Percentiles rank a stretch among this genome's conserved stretches.
These are phyloP conservation scores for Eulimnadia texana DNA, from an alignment of 1,140 invertebrate genomes.

Conservation along the genomic window DNA sequence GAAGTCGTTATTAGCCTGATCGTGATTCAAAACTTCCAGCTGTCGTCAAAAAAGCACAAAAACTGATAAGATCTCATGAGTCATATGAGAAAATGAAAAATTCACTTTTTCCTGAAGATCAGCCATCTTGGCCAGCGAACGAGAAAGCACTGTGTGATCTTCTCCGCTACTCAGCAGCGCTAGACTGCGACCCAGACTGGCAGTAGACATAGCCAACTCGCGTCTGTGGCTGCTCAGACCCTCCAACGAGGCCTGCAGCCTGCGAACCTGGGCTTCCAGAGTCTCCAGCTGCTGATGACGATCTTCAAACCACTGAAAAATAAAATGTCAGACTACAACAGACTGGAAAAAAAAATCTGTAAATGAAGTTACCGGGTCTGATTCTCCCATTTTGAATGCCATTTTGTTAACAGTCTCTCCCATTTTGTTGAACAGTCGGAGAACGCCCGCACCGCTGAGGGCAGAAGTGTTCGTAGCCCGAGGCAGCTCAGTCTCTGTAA, in stretches of 20 bases:
- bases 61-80: background rate
- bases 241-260: conserved; percentile 78
- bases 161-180: conserved; percentile 89
- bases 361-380: conserved; percentile 65
- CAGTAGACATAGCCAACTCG: conserved; percentile 66
- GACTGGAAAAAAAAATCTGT: background rate
- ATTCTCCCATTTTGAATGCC: conserved; percentile 98
- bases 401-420: conserved; percentile 98
- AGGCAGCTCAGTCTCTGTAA: conserved; percentile 72
- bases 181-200: conserved; percentile 67
- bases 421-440: conserved; percentile 88
- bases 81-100: background rate
- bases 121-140: conserved; percentile 80
- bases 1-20: conserved; percentile 91
- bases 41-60: conserved; percentile 30
- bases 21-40: conserved; percentile 70
- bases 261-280: conserved; percentile 73
- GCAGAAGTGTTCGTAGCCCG: conserved; percentile 92
- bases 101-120: conserved; percentile 72
- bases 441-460: conserved; percentile 85
- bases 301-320: conserved; percentile 92
- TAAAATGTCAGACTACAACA: conserved; percentile 2
- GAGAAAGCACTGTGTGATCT: conserved; percentile 81
- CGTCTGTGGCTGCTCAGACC: conserved; percentile 68
- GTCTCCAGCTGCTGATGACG: conserved; percentile 82